A percentile compares a stretch with the other conserved stretches of the same genome.
These are phyloP conservation scores for Antechinus stuartii DNA, from an alignment of 2,113 vertebrate species.

Conservation along the genomic window DNA sequence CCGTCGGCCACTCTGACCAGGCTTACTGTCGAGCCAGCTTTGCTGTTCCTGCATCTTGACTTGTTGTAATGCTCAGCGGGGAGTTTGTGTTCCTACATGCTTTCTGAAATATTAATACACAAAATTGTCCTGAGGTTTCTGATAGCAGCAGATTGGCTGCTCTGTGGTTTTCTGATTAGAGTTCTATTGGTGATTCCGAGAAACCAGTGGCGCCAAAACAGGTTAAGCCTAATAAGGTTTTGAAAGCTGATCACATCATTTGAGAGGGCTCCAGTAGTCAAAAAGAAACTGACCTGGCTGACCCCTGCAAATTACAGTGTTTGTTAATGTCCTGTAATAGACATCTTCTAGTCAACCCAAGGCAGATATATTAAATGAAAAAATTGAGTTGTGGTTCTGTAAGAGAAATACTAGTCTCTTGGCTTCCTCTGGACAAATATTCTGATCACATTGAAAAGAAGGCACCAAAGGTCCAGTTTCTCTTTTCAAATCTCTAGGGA, in stretches of 20 bases:
- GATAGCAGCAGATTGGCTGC: conserved; percentile 88
- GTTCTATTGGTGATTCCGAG: conserved; percentile 90
- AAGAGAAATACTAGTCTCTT: conserved; percentile 73
- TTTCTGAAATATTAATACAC: conserved; percentile 94
- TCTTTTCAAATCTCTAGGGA: conserved; percentile 68
- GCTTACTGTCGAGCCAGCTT: conserved; percentile 55
- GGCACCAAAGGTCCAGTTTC: conserved; percentile 46
- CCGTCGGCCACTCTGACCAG: conserved; percentile 59
- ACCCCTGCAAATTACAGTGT: conserved; percentile 84
- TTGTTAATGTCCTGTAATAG: conserved; percentile 85
- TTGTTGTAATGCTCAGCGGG: conserved; percentile 87
- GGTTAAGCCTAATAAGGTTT: conserved; percentile 92
- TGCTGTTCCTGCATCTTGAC: conserved; percentile 77
- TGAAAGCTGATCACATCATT: conserved; percentile 92
- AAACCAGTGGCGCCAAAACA: conserved; percentile 90
- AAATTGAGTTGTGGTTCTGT: conserved; percentile 83
- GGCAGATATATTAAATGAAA: conserved; percentile 87
- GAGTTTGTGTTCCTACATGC: conserved; percentile 85
- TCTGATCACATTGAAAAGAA: conserved; percentile 63
- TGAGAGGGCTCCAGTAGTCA: conserved; percentile 82
- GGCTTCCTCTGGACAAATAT: conserved; percentile 72
- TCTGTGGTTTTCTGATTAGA: conserved; percentile 90
- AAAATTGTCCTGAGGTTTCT: conserved; percentile 91
- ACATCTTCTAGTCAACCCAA: conserved; percentile 83
- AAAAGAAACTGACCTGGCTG: conserved; percentile 82